Base-by-base conservation (phyloP, 2,888 invertebrate genomes). In the Thera obeliscata region DNA sequence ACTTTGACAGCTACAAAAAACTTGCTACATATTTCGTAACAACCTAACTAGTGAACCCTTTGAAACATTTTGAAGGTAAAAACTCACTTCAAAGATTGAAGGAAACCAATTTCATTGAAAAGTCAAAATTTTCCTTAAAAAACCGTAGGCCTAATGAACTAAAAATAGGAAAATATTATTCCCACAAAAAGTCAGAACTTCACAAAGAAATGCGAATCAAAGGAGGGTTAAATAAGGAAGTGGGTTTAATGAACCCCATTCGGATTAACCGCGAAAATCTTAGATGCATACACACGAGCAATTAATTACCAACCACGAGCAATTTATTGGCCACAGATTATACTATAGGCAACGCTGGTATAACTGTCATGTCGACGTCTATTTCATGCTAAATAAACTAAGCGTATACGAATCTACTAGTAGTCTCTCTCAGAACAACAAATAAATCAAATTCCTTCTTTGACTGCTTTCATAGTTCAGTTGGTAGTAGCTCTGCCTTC, bases 241-340 rank as follows among this genome's bases (percentile, higher is more conserved):
- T 71, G 33, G 70, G 69, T 78, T 80, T 85, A 87, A 88, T 85
- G 83, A 85, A 81, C 76, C 73, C 64, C 69, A 81, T 84, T 84
- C 78, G 83, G 87, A 87, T 88, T 85, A 83, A 78, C 83, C 78
- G 64, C 71, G 73, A 74, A 84, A 86, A 77, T 83, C 9, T 41
- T 36, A 46, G 46, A 6, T 35, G 3, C 36, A 3, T 9, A 46
- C 33, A 35, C 2, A 65, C 62, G 38, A 11, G 56, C 56, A 65
- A 69, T 49, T 64, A 33, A 50, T 50, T 50, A 7, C 50, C 33
- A 8, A n/a, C 2, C 2, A 11, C 3, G 49, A 33, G 52, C 52
- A 8, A 52, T 33, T 52, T 9, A 3, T 33, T 9, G 33, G 38
- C 43, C 43, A 46, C 43, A 9, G 2, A 9, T 7, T 9, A 9